phyloP scores from a whole-genome alignment of 1,140 invertebrate genomes.

The Euwallacea similis region DNA sequence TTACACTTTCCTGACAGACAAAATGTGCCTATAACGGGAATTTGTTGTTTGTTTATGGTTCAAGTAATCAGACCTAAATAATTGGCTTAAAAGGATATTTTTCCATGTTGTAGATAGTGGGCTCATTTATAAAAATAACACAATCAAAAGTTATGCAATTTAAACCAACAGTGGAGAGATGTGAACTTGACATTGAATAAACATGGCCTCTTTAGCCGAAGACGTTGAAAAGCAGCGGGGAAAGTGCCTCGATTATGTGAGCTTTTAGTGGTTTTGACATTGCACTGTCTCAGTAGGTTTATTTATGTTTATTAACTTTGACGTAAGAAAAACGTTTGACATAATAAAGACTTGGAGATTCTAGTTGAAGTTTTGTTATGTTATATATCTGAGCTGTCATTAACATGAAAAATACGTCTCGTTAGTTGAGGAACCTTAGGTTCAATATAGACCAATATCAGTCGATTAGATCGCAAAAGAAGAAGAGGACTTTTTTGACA shows the following conservation, averaged over 20 bases:
- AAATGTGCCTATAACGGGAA: not conserved
- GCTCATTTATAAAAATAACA: conserved; percentile 1
- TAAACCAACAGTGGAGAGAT: conserved; percentile 13
- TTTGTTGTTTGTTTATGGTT: conserved; percentile 5
- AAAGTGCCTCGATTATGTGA: conserved; percentile 18
- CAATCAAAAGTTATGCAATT: conserved; percentile 12
- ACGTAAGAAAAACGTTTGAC: no score
- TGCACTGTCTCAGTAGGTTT: not conserved
- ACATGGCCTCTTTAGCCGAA: conserved; percentile 21
- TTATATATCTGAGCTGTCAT: no score
- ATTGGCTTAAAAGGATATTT: not conserved
- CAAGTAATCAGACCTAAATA: not conserved
- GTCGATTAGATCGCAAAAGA: no score
- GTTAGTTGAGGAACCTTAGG: no score
- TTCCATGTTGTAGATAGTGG: not conserved
- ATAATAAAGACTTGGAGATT: no score
- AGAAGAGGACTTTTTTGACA: no score
- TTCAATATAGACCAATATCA: no score
- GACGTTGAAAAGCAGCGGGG: conserved; percentile 11
- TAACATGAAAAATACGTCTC: no score
- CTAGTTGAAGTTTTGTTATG: no score
- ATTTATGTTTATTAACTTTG: no score
- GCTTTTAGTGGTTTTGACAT: not conserved
- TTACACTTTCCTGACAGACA: not conserved
- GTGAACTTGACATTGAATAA: conserved; percentile 20